phyloP scores from a whole-genome alignment of 2,797 vertebrate species.

The Falco naumanni region DNA sequence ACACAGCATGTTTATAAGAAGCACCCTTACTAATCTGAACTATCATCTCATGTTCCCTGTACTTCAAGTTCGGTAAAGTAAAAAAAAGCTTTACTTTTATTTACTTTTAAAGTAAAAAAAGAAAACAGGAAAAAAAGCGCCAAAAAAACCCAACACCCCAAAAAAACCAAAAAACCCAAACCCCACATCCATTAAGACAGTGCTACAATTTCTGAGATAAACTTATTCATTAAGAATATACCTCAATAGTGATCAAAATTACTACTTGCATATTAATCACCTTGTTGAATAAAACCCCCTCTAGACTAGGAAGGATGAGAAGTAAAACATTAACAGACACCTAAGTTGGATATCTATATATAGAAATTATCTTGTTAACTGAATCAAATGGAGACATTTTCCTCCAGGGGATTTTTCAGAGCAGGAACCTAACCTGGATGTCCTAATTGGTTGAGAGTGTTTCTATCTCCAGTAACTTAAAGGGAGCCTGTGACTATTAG shows the following conservation, averaged over 20 bases:
- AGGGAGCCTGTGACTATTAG: background rate
- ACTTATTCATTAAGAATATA: background rate
- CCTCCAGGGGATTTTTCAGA: background rate
- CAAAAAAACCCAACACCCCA: no score
- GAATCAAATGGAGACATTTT: conserved; percentile 11
- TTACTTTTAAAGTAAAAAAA: background rate
- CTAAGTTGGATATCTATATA: background rate
- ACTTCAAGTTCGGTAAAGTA: background rate
- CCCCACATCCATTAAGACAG: background rate
- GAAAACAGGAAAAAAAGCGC: no score
- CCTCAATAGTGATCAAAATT: background rate
- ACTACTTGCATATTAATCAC: background rate
- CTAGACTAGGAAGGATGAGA: background rate
- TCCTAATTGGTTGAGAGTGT: background rate
- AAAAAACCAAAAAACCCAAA: background rate
- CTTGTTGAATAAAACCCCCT: background rate
- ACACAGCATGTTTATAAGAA: background rate
- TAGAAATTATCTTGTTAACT: background rate
- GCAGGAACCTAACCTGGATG: background rate
- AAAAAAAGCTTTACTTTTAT: no score
- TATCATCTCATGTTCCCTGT: background rate
- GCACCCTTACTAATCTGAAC: background rate
- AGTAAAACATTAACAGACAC: background rate
- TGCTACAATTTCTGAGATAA: background rate
- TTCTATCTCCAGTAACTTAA: background rate